Base-by-base conservation (phyloP, 2,797 vertebrate genomes). In the Zalophus californianus region DNA sequence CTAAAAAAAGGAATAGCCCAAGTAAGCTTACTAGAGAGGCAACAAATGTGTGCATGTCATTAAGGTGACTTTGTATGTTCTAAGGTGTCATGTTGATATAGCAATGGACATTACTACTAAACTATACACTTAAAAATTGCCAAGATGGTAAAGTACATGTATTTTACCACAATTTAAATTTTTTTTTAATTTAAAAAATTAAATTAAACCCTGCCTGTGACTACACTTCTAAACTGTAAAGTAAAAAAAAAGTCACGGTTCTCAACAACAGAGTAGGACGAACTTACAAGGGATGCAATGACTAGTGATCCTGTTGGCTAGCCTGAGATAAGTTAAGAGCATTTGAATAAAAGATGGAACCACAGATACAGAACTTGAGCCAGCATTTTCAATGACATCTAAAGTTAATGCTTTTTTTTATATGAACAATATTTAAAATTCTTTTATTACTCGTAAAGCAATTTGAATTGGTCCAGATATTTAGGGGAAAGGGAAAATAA, bases 351-450 rank as follows among this genome's bases (percentile, higher is more conserved):
- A 66, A 77, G 18, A 82, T 10, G 9, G 38, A 80, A 73, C 18
- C 35, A 48, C 2, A 75, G 32, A 85, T 5, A 85, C 6, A 96
- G 32, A 95, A 90, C 16, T 11, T 38, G n/a, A 91, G 56, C n/a
- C 18, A 73, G 8, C 29, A 35, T n/a, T 54, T 87, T 60, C 20
- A 35, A 20, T 50, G 66, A 66, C n/a, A 91, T 25, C 73, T 90
- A 70, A 90, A 90, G 25, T 1, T 23, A 32, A n/a, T 2, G 9
- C n/a, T 95, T 90, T 93, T 38, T 68, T 38, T 64, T 64, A 50
- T 2, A 4, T 66, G 4, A 96, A 92, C 29, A 91, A 23, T 27
- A 98, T 23, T 38, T 52, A 82, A 92, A 93, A 80, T 82, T 87
- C 15, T 89, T 82, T 70, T 27, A 80, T 70, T 62, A 58, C 21